Evolutionary conservation across 2,888 invertebrate species (phyloP).

Genomic region (Chymomyza amoena): DNA sequence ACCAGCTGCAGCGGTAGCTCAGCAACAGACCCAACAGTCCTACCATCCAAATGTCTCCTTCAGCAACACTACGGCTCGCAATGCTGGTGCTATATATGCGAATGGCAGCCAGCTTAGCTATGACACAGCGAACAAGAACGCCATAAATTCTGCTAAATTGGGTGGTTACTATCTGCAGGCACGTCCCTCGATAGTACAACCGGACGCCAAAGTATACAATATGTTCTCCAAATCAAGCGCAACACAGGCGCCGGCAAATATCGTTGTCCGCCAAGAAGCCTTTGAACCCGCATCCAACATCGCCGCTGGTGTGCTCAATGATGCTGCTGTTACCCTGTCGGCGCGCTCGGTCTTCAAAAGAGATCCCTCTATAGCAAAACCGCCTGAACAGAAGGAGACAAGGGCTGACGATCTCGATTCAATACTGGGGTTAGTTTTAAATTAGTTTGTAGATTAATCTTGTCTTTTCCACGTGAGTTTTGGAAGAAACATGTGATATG

Average conservation of each 20-base stretch:
- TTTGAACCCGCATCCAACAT: slow-evolving; percentile 46
- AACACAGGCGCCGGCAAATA: slow-evolving; percentile 56
- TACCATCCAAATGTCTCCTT: slow-evolving; percentile 74
- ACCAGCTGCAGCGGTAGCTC: slow-evolving; percentile 19
- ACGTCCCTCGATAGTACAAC: slow-evolving; percentile 51
- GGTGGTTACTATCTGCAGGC: slow-evolving; percentile 72
- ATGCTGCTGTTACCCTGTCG: slow-evolving; percentile 50
- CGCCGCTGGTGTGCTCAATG: slow-evolving; percentile 39
- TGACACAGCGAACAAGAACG: slow-evolving; percentile 75
- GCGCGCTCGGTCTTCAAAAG: slow-evolving; percentile 44
- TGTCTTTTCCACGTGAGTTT: too few species aligned
- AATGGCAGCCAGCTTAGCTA: slow-evolving; percentile 61
- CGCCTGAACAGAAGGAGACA: slow-evolving; percentile 21
- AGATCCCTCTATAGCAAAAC: slow-evolving; percentile 8
- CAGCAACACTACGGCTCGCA: slow-evolving; percentile 56
- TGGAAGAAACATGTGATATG: too few species aligned
- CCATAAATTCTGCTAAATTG: slow-evolving; percentile 66
- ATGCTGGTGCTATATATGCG: slow-evolving; percentile 57
- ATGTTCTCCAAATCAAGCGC: slow-evolving; percentile 74
- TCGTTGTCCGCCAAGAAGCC: slow-evolving; percentile 57
- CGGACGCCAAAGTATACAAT: slow-evolving; percentile 74
- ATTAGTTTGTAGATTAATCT: not conserved
- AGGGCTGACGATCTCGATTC: slow-evolving; percentile 79
- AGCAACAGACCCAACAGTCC: slow-evolving; percentile 33
- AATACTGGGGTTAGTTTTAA: slow-evolving; percentile 83